Percentiles rank a stretch among this genome's conserved stretches.
Conservation (phyloP, 2,113 vertebrate genomes). For the Malurus melanocephalus region DNA sequence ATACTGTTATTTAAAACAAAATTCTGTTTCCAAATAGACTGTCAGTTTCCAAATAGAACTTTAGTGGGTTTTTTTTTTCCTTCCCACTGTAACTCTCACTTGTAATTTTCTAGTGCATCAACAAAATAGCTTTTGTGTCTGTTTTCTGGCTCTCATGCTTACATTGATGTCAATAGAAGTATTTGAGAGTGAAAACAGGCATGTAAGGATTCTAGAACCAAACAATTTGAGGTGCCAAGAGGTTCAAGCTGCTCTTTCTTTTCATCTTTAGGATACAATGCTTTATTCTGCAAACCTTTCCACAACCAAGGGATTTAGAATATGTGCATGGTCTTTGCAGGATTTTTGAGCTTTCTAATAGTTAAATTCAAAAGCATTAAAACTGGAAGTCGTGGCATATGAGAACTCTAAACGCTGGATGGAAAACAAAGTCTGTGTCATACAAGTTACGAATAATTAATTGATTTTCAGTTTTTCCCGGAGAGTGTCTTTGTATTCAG, state of each 20-base stretch:
- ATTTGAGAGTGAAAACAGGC: background rate
- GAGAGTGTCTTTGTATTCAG: background rate
- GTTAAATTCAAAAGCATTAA: background rate
- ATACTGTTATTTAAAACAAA: background rate
- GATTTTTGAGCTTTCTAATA: background rate
- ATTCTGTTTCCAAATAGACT: background rate
- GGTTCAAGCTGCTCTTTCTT: background rate
- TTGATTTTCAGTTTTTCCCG: background rate
- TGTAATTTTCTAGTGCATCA: background rate
- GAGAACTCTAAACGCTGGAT: background rate
- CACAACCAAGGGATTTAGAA: background rate
- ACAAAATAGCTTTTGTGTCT: background rate
- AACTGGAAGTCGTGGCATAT: background rate
- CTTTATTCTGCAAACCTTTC: background rate
- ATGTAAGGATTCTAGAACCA: background rate
- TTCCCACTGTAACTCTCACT: background rate
- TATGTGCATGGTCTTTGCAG: background rate
- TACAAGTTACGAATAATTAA: background rate
- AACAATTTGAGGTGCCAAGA: background rate
- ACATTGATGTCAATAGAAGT: background rate
- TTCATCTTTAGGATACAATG: background rate
- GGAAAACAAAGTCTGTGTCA: background rate
- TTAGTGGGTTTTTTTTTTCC: accelerated
- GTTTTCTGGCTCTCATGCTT: background rate
- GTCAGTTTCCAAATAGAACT: background rate